Conservation (phyloP, 2,113 vertebrate genomes). For the Paralichthys olivaceus region DNA sequence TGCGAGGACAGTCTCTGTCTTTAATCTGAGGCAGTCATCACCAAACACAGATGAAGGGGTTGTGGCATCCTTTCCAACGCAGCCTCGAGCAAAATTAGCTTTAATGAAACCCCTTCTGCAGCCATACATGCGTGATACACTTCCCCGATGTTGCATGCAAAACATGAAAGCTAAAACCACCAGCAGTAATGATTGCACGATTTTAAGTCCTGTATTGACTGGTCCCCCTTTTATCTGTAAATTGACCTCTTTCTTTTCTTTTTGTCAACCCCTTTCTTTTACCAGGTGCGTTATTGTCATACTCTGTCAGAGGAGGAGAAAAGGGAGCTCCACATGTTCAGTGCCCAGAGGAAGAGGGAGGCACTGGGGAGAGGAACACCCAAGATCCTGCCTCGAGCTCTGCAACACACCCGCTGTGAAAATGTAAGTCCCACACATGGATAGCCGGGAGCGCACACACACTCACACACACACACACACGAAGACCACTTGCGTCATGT, state of each 20-base stretch:
- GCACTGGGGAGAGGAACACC: slow-evolving; percentile 93
- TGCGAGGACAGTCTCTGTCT: slow-evolving; percentile 56
- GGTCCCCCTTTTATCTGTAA: background rate
- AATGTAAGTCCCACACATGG: slow-evolving; percentile 81
- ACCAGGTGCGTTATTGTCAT: slow-evolving; percentile 94
- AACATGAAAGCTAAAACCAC: slow-evolving; percentile 39
- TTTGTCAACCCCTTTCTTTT: slow-evolving; percentile 63
- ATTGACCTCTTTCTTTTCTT: background rate
- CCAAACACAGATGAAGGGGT: slow-evolving; percentile 64
- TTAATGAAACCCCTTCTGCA: slow-evolving; percentile 50
- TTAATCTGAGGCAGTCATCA: slow-evolving; percentile 63
- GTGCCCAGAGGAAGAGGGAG: slow-evolving; percentile 94
- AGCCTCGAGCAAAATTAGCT: slow-evolving; percentile 43
- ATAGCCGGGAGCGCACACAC: background rate
- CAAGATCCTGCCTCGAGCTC: slow-evolving; percentile 89
- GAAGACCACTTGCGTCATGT: slow-evolving; percentile 9
- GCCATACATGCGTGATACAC: slow-evolving; percentile 27
- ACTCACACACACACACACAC: slow-evolving; percentile 21
- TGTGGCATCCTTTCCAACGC: slow-evolving; percentile 57
- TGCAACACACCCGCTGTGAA: slow-evolving; percentile 89
- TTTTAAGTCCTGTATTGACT: background rate
- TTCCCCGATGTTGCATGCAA: slow-evolving; percentile 2
- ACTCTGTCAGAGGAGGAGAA: slow-evolving; percentile 95
- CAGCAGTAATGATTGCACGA: slow-evolving; percentile 15
- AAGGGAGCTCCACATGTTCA: slow-evolving; percentile 94